Base-by-base conservation (phyloP, 2,888 invertebrate genomes). In the Craniophora ligustri region DNA sequence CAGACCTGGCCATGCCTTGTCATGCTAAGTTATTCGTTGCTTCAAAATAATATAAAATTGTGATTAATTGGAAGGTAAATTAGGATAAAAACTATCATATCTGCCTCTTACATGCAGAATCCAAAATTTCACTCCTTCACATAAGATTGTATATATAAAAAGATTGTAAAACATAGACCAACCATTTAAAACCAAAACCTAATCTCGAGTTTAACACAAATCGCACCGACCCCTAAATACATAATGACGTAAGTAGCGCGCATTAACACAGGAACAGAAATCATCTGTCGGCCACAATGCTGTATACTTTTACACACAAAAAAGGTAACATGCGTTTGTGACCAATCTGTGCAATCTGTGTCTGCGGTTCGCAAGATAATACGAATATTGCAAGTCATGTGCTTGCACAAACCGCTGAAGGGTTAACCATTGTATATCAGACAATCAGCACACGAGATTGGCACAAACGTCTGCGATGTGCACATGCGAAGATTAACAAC, bases 321-420 rank as follows among this genome's bases (percentile, higher is more conserved):
- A 40, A 54, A 57, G 44, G 64, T 64, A 78, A 78, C 67, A 63
- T 59, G 65, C 72, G 71, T 82, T 79, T 79, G 76, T 75, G 79
- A 74, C 75, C 78, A 82, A 83, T 85, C 76, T 79, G 78, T 78
- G 84, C 86, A 89, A 89, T 88, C 85, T 88, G 84, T 75, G 78
- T 69, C 74, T 88, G 89, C 72, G 91, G 89, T 88, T 77, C 72
- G 72, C 41, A 36, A 75, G 67, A 81, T 81, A 80, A 79, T 78
- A 66, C 72, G 72, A 81, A 65, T 65, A 72, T 69, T 71, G 83
- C 83, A 79, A 85, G 86, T 87, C 88, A 89, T 88, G 81, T 75
- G 72, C 73, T 88, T 86, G 86, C 84, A 79, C 82, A 86, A 85
- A 80, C 75, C 75, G 49, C 72, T 75, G 84, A 86, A 86, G 87